phyloP scores from a whole-genome alignment of 1,140 invertebrate genomes.

The Hypothenemus hampei region DNA sequence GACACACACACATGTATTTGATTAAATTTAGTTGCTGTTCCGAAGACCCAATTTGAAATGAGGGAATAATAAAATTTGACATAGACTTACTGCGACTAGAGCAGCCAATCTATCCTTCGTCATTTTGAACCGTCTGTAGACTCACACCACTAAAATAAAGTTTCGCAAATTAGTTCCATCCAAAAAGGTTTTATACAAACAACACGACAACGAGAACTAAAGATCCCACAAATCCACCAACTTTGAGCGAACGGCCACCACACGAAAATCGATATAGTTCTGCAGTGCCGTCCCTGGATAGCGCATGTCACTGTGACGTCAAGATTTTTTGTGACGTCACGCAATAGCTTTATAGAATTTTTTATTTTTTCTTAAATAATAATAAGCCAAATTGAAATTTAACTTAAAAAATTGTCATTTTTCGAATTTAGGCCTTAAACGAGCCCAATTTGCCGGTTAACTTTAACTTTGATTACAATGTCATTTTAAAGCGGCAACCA shows the following conservation, averaged over 20 bases:
- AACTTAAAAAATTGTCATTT: slow-evolving; percentile 1
- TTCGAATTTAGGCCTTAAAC: slow-evolving; percentile 13
- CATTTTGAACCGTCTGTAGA: slow-evolving; percentile 69
- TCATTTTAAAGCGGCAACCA: slow-evolving; percentile 18
- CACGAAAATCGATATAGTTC: slow-evolving; percentile 58
- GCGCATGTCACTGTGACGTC: slow-evolving; percentile 50
- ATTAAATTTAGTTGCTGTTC: too few relatives aligned
- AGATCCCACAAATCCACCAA: slow-evolving; percentile 28
- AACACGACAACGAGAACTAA: slow-evolving; percentile 65
- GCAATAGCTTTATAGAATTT: slow-evolving; percentile 27
- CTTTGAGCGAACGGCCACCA: slow-evolving; percentile 42
- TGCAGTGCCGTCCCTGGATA: slow-evolving; percentile 57
- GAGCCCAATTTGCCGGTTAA: slow-evolving; percentile 13
- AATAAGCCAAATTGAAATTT: slow-evolving; percentile 19
- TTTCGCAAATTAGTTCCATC: slow-evolving; percentile 70
- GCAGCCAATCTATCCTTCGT: slow-evolving; percentile 97
- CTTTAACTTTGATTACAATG: slow-evolving; percentile 6
- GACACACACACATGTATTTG: too few relatives aligned
- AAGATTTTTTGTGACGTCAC: slow-evolving; percentile 33
- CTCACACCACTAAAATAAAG: slow-evolving; percentile 55
- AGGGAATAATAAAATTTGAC: too few relatives aligned
- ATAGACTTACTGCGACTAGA: slow-evolving; percentile 80
- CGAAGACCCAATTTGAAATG: too few relatives aligned
- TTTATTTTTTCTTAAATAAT: slow-evolving; percentile 26
- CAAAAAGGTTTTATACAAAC: slow-evolving; percentile 66